Conservation (phyloP, 2,113 vertebrate genomes). For the Cyprinodon tularosa region DNA sequence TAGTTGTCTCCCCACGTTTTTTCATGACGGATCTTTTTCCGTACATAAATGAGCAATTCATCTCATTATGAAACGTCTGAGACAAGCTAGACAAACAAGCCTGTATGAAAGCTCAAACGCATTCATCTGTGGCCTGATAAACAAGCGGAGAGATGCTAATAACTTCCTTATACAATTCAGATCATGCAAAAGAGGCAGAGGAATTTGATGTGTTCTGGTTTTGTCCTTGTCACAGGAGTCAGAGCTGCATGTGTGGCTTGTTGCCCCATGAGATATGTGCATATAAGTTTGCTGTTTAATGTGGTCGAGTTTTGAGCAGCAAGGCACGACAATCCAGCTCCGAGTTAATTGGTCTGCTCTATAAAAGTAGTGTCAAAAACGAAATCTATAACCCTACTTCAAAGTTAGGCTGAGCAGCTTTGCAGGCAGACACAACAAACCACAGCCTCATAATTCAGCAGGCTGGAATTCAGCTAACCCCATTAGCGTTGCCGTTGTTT, state of each 20-base stretch:
- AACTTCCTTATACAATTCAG: constrained; percentile 54
- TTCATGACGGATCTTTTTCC: constrained; percentile 2
- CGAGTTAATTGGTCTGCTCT: constrained; percentile 81
- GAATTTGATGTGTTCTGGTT: constrained; percentile 55
- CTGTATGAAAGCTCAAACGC: constrained; percentile 26
- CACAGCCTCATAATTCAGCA: constrained; percentile 84
- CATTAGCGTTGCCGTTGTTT: constrained; percentile 73
- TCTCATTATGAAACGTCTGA: constrained; percentile 22
- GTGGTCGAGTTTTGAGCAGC: constrained; percentile 77
- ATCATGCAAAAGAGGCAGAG: constrained; percentile 61
- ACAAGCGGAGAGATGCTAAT: constrained; percentile 68
- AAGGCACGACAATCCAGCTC: constrained; percentile 79
- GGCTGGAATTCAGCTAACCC: constrained; percentile 79
- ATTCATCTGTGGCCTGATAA: constrained; percentile 55
- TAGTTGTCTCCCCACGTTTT: not conserved
- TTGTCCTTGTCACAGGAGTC: constrained; percentile 51
- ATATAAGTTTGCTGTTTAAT: constrained; percentile 55
- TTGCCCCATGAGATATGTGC: constrained; percentile 55
- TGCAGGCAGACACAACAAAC: constrained; percentile 92
- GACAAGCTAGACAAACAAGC: constrained; percentile 33
- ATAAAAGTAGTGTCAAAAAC: constrained; percentile 83
- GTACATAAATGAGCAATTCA: constrained; percentile 36
- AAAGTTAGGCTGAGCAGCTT: constrained; percentile 75
- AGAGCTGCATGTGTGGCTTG: constrained; percentile 48
- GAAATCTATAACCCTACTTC: constrained; percentile 82